Evolutionary conservation across 1,140 invertebrate genomes (phyloP).

Genomic region (Drosophila melanica): DNA sequence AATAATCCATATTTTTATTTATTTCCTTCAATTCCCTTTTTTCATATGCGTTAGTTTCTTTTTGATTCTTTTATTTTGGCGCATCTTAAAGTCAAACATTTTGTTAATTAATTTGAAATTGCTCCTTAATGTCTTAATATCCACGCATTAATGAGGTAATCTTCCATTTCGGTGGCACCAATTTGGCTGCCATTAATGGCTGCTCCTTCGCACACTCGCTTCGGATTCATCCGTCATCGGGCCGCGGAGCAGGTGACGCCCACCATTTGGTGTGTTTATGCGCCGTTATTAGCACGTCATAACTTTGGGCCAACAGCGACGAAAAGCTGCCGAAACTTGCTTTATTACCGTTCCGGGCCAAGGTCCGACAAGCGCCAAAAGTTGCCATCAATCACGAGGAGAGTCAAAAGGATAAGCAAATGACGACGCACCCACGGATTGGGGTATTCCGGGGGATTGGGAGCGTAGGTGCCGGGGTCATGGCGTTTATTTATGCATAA

Average conservation of each 20-base stretch:
- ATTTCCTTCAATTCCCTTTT: too few species aligned
- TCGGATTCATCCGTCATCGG: constrained; percentile 29
- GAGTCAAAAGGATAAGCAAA: constrained; percentile 50
- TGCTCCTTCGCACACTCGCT: constrained; percentile 11
- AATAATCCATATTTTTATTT: too few species aligned
- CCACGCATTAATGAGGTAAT: constrained; percentile 24
- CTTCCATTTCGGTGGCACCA: constrained; percentile 18
- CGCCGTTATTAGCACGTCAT: constrained; percentile 69
- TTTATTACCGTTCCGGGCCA: constrained; percentile 13
- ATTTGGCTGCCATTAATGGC: constrained; percentile 29
- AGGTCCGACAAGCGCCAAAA: constrained; percentile 20
- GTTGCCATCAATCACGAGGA: constrained; percentile 55
- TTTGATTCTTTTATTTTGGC: too few species aligned
- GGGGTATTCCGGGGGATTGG: background rate
- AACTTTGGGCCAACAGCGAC: constrained; percentile 36
- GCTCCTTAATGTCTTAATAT: too few species aligned
- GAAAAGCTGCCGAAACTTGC: constrained; percentile 41
- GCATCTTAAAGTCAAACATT: too few species aligned
- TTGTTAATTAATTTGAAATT: too few species aligned
- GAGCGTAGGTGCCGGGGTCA: constrained; percentile 7
- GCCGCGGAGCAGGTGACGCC: constrained; percentile 40
- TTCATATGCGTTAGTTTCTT: too few species aligned
- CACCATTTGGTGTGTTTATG: constrained; percentile 54
- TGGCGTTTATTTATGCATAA: constrained; percentile 64
- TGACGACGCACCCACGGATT: constrained; percentile 12